These are phyloP conservation scores for Suillia variegata DNA, from an alignment of 2,888 invertebrate species.

Conservation along the genomic window DNA sequence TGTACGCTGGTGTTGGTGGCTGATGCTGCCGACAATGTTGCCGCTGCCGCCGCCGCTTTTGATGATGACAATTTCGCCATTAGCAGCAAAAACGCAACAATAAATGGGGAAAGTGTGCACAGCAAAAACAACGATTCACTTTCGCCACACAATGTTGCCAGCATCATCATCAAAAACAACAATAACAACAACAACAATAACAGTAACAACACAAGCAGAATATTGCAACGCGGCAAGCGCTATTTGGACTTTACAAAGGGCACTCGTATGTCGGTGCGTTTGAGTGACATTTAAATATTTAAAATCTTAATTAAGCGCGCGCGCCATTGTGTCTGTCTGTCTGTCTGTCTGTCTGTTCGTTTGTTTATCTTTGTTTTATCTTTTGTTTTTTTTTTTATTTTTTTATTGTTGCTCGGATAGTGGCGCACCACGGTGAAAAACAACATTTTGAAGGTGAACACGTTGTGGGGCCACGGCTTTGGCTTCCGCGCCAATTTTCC, in stretches of 20 bases:
- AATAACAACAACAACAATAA: slow-evolving; percentile 18
- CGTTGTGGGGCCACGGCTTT: slow-evolving; percentile 72
- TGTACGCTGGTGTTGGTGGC: background rate
- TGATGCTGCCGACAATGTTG: too few relatives aligned
- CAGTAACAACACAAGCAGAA: slow-evolving; percentile 19
- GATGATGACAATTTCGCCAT: background rate
- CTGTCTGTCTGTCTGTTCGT: too few relatives aligned
- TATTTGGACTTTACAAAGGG: slow-evolving; percentile 56
- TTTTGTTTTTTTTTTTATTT: too few relatives aligned
- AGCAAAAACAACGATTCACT: background rate
- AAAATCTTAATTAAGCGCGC: too few relatives aligned
- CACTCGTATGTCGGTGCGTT: slow-evolving; percentile 57
- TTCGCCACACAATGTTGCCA: slow-evolving; percentile 24
- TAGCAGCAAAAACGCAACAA: slow-evolving; percentile 2
- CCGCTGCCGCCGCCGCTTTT: background rate
- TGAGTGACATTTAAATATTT: background rate
- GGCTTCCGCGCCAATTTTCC: slow-evolving; percentile 75
- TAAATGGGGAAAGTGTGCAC: background rate
- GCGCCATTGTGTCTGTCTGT: slow-evolving; percentile 6
- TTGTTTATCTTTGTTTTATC: too few relatives aligned
- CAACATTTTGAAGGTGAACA: slow-evolving; percentile 69
- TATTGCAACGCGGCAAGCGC: slow-evolving; percentile 50
- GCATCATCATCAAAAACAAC: slow-evolving; percentile 16
- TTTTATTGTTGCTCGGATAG: slow-evolving; percentile 57
- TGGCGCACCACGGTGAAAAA: slow-evolving; percentile 75